These are phyloP conservation scores for Eulemur rubriventer DNA, from an alignment of 2,797 vertebrate species.

Conservation along the genomic window DNA sequence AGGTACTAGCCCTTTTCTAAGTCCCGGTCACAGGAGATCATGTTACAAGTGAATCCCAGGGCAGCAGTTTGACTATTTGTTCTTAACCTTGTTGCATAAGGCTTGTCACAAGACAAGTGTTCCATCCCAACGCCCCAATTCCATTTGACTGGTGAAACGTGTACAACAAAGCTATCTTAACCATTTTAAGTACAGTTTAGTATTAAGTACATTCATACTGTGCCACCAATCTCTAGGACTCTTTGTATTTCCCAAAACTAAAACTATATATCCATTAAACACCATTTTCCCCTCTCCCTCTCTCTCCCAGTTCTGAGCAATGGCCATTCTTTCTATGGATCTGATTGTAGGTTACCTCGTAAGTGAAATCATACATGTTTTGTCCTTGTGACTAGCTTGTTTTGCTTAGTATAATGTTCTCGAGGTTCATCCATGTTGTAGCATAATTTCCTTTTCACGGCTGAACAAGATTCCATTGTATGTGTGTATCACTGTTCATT, in stretches of 20 bases:
- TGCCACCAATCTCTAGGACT: neutral
- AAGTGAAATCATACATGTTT: neutral
- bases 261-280: neutral
- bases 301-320: neutral
- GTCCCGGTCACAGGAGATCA: neutral
- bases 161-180: neutral
- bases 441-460: too few relatives aligned
- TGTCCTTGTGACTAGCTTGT: neutral
- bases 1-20: neutral
- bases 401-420: neutral
- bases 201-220: neutral
- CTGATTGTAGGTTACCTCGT: neutral
- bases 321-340: neutral
- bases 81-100: neutral
- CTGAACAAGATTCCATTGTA: neutral
- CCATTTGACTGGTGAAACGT: neutral
- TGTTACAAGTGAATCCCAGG: neutral
- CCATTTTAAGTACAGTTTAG: neutral
- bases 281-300: neutral
- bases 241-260: neutral
- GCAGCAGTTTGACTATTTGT: neutral
- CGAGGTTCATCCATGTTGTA: neutral
- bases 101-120: neutral
- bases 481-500: too few relatives aligned
- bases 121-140: neutral